phyloP scores from a whole-genome alignment of 2,113 vertebrate species.

The Ascaphus truei region DNA sequence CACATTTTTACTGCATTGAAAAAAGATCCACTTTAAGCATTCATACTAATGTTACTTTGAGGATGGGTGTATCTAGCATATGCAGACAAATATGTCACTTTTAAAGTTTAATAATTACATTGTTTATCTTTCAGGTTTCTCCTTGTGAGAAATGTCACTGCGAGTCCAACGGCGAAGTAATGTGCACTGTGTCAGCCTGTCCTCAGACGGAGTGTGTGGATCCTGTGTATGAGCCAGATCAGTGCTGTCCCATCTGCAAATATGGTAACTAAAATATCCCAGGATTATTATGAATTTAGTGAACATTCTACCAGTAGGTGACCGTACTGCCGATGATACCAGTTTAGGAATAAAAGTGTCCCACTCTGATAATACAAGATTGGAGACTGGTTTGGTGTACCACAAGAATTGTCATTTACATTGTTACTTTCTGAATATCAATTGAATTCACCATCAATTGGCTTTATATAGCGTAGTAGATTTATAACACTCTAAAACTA shows the following conservation, averaged over 20 bases:
- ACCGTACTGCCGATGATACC: fast-evolving
- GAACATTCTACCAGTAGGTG: fast-evolving
- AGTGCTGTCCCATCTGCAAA: slow-evolving; percentile 97
- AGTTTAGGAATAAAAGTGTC: fast-evolving
- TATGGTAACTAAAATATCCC: slow-evolving; percentile 64
- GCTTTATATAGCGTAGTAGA: too few relatives aligned
- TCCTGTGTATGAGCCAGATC: slow-evolving; percentile 92
- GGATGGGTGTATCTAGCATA: too few relatives aligned
- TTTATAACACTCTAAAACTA: too few relatives aligned
- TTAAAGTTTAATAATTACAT: neutral
- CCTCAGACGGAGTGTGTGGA: slow-evolving; percentile 96
- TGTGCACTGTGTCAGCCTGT: slow-evolving; percentile 91
- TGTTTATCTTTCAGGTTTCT: slow-evolving; percentile 79
- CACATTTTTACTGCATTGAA: too few relatives aligned
- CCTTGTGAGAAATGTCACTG: slow-evolving; percentile 91
- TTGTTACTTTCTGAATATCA: too few relatives aligned
- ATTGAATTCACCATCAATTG: too few relatives aligned
- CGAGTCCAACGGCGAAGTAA: slow-evolving; percentile 88
- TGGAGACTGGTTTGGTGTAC: neutral
- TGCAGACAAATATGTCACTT: too few relatives aligned
- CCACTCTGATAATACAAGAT: neutral
- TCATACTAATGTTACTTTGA: too few relatives aligned
- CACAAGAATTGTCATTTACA: too few relatives aligned
- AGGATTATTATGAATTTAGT: slow-evolving; percentile 4
- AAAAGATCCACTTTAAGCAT: too few relatives aligned